Evolutionary conservation across 2,113 vertebrate species (phyloP).

Genomic region (Oncorhynchus kisutch): DNA sequence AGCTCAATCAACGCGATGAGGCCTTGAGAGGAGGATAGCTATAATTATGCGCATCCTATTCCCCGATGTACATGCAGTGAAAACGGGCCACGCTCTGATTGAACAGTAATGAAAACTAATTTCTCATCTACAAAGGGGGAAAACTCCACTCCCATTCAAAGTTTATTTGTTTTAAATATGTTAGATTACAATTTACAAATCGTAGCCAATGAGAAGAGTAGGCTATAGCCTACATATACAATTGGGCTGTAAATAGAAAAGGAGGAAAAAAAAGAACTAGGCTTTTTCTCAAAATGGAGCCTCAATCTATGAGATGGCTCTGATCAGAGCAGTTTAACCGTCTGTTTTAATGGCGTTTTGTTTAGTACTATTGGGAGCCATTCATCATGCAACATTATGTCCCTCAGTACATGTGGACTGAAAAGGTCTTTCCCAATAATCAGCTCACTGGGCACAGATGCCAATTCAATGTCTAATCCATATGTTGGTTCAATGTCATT

Average conservation of each 20-base stretch:
- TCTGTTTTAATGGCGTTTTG: not conserved
- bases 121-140: not conserved
- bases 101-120: not conserved
- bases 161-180: not conserved
- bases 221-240: too few relatives aligned
- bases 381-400: slow-evolving; percentile 38
- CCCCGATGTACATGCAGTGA: slow-evolving; percentile 14
- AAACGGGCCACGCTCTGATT: not conserved
- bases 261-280: too few relatives aligned
- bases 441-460: not conserved
- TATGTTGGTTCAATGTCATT: too few relatives aligned
- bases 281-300: too few relatives aligned
- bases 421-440: slow-evolving; percentile 26
- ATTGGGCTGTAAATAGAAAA: too few relatives aligned
- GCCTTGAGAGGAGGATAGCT: slow-evolving; percentile 14
- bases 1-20: slow-evolving; percentile 46
- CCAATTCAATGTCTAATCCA: too few relatives aligned
- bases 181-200: not conserved
- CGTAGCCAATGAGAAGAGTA: not conserved
- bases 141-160: not conserved
- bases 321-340: too few relatives aligned
- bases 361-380: slow-evolving; percentile 41
- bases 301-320: not conserved
- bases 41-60: slow-evolving; percentile 48
- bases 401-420: not conserved